A percentile compares a stretch with the other conserved stretches of the same genome.
Evolutionary conservation across 2,113 vertebrate genomes (phyloP).

Genomic region (Stigmatopora argus): DNA sequence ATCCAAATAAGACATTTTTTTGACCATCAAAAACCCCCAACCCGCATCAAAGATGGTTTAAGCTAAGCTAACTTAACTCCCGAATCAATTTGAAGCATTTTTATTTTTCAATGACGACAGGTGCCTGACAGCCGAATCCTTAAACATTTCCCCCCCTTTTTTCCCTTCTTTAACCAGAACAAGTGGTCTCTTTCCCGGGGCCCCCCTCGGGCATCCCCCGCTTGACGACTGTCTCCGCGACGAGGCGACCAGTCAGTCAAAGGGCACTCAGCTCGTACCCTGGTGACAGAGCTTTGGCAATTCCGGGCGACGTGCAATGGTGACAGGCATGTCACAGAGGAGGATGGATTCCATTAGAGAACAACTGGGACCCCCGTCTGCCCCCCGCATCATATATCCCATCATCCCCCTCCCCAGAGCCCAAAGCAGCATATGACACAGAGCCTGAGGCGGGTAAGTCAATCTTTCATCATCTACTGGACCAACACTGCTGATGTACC

Average conservation of each 20-base stretch:
- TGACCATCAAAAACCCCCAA: background rate
- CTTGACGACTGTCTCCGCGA: slow-evolving; percentile 14
- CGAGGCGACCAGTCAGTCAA: slow-evolving; percentile 6
- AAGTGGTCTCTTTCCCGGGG: background rate
- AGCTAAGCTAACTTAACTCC: background rate
- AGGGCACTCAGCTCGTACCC: slow-evolving; percentile 2
- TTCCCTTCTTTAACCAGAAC: background rate
- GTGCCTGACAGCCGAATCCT: background rate
- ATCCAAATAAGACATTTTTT: background rate
- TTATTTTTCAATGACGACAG: background rate
- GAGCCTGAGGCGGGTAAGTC: slow-evolving; percentile 47
- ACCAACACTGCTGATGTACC: background rate
- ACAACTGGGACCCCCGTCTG: slow-evolving; percentile 33
- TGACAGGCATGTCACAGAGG: slow-evolving; percentile 9
- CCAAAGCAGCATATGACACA: slow-evolving; percentile 52
- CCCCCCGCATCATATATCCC: background rate
- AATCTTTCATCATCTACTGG: slow-evolving; percentile 18
- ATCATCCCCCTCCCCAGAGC: slow-evolving; percentile 25
- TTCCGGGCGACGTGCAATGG: background rate
- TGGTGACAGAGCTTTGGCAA: slow-evolving; percentile 20
- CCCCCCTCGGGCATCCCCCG: background rate
- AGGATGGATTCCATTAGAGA: slow-evolving; percentile 50
- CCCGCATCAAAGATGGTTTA: background rate
- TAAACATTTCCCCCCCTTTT: background rate
- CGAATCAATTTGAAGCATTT: no score